These are phyloP conservation scores for Delphinapterus leucas DNA, from an alignment of 2,113 vertebrate genomes.

Conservation along the genomic window DNA sequence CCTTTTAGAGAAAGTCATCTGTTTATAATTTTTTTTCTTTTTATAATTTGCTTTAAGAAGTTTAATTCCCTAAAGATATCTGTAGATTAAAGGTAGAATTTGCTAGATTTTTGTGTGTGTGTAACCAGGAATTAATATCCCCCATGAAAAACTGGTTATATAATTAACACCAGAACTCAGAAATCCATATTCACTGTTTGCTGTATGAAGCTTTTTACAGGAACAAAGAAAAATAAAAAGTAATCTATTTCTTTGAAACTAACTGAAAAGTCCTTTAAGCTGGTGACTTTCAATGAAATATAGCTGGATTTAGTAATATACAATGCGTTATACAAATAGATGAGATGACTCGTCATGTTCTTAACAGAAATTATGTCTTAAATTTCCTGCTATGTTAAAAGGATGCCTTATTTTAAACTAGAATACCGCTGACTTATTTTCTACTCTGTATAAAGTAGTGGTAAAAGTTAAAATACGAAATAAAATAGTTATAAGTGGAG, in stretches of 20 bases:
- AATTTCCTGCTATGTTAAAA: conserved; percentile 17
- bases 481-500: not conserved
- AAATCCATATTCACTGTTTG: not conserved
- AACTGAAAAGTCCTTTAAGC: not conserved
- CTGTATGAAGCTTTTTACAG: not conserved
- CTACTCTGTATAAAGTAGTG: not conserved
- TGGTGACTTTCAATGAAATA: not conserved
- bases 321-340: not conserved
- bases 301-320: not conserved
- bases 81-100: not conserved
- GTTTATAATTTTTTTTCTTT: not conserved
- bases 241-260: not conserved
- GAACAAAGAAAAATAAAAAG: not conserved
- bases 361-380: conserved; percentile 40
- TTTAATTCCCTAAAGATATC: not conserved
- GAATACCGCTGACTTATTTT: not conserved
- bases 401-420: not conserved
- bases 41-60: not conserved
- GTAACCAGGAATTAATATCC: not conserved
- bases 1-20: not conserved
- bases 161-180: not conserved
- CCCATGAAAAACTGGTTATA: not conserved
- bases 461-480: conserved; percentile 29
- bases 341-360: not conserved
- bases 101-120: not conserved